Conservation (phyloP, 2,113 vertebrate genomes). For the Carollia perspicillata region DNA sequence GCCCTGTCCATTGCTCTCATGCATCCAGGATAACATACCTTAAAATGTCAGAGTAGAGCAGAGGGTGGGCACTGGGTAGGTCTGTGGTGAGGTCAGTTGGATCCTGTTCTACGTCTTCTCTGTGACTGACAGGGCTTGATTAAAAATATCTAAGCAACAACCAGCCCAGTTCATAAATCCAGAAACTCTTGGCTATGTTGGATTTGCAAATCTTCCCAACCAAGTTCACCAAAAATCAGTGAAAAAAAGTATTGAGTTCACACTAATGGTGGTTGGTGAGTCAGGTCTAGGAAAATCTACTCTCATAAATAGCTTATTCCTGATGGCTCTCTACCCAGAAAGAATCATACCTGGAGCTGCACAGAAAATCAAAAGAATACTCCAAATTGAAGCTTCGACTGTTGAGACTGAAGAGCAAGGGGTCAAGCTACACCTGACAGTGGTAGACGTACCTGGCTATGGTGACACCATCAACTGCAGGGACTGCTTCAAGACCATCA, state of each 20-base stretch:
- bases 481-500: constrained; percentile 97
- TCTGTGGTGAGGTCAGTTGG: too few relatives aligned
- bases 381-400: constrained; percentile 94
- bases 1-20: not conserved
- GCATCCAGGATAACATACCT: not conserved
- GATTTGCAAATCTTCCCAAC: constrained; percentile 98
- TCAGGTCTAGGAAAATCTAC: constrained; percentile 98
- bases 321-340: constrained; percentile 97
- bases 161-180: constrained; percentile 95
- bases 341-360: constrained; percentile 96
- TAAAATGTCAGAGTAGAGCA: not conserved
- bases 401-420: constrained; percentile 98
- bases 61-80: too few relatives aligned
- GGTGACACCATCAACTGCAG: constrained; percentile 96
- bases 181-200: constrained; percentile 97
- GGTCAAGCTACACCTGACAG: constrained; percentile 95
- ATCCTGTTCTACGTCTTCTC: too few relatives aligned
- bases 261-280: constrained; percentile 99
- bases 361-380: constrained; percentile 95
- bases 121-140: too few relatives aligned
- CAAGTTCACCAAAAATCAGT: constrained; percentile 99
- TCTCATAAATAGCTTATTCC: constrained; percentile 97
- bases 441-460: constrained; percentile 95
- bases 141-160: constrained; percentile 77
- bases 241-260: constrained; percentile 99